Evolutionary conservation across 1,140 invertebrate species (phyloP).

Genomic region (Pogonus chalceus): DNA sequence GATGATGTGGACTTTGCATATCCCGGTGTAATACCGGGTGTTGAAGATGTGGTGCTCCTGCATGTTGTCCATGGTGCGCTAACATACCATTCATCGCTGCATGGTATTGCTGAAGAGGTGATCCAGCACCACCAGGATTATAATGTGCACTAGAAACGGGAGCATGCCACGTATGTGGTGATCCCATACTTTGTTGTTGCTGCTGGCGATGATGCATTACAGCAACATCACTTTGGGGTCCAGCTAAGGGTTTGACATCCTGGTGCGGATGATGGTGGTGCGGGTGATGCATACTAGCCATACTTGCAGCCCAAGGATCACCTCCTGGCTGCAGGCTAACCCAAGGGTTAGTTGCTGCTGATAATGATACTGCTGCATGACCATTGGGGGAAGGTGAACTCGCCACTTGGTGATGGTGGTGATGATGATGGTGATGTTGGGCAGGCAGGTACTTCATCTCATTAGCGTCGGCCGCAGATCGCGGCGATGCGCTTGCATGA

Average conservation of each 20-base stretch:
- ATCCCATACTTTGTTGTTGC: constrained; percentile 52
- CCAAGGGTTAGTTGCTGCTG: constrained; percentile 70
- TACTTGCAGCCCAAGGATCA: constrained; percentile 70
- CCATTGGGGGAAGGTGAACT: constrained; percentile 54
- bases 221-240: constrained; percentile 37
- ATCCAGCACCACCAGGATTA: constrained; percentile 59
- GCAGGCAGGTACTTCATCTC: constrained; percentile 92
- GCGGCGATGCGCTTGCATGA: constrained; percentile 60
- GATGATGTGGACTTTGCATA: constrained; percentile 52
- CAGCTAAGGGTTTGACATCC: constrained; percentile 55
- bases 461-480: constrained; percentile 65
- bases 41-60: constrained; percentile 59
- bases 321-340: constrained; percentile 62
- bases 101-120: constrained; percentile 72
- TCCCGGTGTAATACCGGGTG: constrained; percentile 49
- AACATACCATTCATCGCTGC: constrained; percentile 76
- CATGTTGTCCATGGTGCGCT: constrained; percentile 54
- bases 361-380: constrained; percentile 46
- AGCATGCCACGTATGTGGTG: constrained; percentile 73
- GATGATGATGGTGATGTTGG: constrained; percentile 65
- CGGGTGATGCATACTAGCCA: constrained; percentile 51
- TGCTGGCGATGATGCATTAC: constrained; percentile 47
- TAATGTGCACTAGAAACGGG: constrained; percentile 73
- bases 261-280: constrained; percentile 56
- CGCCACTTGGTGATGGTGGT: constrained; percentile 62